Percentiles rank a stretch among this genome's conserved stretches.
Evolutionary conservation across 2,888 invertebrate genomes (phyloP).

Genomic region (Gymnosoma rotundatum): DNA sequence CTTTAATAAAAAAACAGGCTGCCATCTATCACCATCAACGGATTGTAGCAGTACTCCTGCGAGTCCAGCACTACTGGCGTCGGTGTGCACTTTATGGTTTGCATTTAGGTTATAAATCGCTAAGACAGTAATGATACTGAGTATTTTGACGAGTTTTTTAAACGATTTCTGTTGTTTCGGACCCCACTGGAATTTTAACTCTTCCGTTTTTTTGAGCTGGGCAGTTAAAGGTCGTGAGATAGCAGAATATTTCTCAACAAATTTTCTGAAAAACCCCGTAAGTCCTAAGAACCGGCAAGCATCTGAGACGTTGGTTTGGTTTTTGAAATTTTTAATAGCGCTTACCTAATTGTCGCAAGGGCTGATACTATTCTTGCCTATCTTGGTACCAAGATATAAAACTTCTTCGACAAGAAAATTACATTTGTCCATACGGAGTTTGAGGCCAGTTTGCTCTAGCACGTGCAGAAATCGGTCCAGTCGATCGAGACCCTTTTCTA

Average conservation of each 20-base stretch:
- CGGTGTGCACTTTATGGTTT: conserved; percentile 69
- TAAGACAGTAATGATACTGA: conserved; percentile 52
- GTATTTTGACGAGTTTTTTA: conserved; percentile 19
- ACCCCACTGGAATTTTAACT: neutral
- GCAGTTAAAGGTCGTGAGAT: conserved; percentile 53
- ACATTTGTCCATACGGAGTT: conserved; percentile 23
- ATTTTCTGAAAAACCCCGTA: conserved; percentile 68
- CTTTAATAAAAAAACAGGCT: conserved; percentile 70
- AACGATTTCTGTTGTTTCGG: conserved; percentile 16
- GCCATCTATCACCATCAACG: conserved; percentile 43
- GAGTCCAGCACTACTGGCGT: conserved; percentile 67
- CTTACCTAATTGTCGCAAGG: conserved; percentile 23
- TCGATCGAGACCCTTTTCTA: no score
- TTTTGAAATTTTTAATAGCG: conserved; percentile 32
- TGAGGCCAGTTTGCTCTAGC: conserved; percentile 25
- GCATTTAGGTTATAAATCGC: conserved; percentile 47
- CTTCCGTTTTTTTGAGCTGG: no score
- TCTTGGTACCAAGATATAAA: neutral
- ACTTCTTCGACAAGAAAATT: conserved; percentile 24
- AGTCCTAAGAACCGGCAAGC: conserved; percentile 64
- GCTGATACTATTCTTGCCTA: neutral
- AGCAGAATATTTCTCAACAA: conserved; percentile 53
- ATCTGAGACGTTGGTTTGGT: conserved; percentile 47
- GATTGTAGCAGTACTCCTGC: conserved; percentile 69
- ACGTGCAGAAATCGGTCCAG: no score